These are phyloP conservation scores for Drosophila lacteicornis DNA, from an alignment of 1,140 invertebrate species.

Conservation along the genomic window DNA sequence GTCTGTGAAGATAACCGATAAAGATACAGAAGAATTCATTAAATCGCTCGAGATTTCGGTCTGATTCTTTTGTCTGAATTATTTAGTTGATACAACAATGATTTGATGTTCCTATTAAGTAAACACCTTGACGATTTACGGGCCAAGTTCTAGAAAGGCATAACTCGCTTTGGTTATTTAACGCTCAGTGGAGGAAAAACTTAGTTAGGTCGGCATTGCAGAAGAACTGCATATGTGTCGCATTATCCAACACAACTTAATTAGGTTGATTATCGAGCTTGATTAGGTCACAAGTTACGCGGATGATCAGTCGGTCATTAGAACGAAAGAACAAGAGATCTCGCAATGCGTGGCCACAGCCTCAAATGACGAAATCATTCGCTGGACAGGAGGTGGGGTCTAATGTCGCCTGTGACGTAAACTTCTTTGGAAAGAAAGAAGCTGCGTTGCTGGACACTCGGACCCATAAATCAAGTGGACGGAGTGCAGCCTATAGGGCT, in stretches of 20 bases:
- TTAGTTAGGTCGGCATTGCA: constrained; percentile 2
- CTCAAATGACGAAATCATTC: constrained; percentile 48
- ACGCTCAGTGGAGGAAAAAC: constrained; percentile 8
- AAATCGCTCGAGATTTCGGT: constrained; percentile 10
- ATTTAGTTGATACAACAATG: background rate
- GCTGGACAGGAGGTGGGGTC: constrained; percentile 2
- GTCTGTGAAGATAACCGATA: constrained; percentile 21
- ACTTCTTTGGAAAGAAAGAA: constrained; percentile 25
- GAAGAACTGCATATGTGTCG: constrained; percentile 8
- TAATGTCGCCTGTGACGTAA: constrained; percentile 44
- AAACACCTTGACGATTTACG: constrained; percentile 15
- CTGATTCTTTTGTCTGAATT: background rate
- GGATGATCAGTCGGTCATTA: constrained; percentile 13
- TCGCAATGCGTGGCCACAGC: constrained; percentile 21
- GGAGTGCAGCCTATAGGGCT: constrained; percentile 32
- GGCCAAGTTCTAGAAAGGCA: constrained; percentile 8
- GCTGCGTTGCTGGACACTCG: constrained; percentile 21
- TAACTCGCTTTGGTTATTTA: constrained; percentile 2
- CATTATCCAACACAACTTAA: constrained; percentile 15
- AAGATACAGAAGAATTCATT: constrained; percentile 22
- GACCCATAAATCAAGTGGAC: constrained; percentile 38
- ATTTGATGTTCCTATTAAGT: constrained; percentile 11
- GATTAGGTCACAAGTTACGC: constrained; percentile 31
- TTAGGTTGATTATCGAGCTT: constrained; percentile 26
- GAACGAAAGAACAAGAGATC: constrained; percentile 27